A percentile compares a stretch with the other conserved stretches of the same genome.
phyloP scores from a whole-genome alignment of 2,888 invertebrate species.

The Theretra japonica region DNA sequence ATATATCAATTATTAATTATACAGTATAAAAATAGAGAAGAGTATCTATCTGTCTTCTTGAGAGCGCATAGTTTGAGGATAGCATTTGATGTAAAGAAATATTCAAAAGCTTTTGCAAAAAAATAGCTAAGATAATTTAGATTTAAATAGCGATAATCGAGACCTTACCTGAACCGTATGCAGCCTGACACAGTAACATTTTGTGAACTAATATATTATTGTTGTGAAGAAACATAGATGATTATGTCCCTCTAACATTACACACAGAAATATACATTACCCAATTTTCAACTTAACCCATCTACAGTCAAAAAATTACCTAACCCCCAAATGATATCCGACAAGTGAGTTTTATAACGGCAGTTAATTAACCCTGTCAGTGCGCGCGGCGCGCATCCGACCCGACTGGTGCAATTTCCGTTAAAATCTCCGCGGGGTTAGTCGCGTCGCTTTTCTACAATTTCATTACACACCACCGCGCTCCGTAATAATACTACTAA shows the following conservation, averaged over 20 bases:
- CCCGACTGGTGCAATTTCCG: conserved; percentile 48
- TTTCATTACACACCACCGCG: not conserved
- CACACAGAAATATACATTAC: not conserved
- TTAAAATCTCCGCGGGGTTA: conserved; percentile 43
- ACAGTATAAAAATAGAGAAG: no score
- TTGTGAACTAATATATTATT: no score
- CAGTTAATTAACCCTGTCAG: conserved; percentile 49
- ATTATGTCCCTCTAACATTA: no score
- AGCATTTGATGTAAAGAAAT: no score
- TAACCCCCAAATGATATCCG: conserved; percentile 31
- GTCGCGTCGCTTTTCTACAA: conserved; percentile 29
- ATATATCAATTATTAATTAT: not conserved
- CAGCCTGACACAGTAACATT: no score
- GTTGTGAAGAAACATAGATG: no score
- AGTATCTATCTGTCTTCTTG: no score
- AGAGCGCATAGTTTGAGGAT: no score
- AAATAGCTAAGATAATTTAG: no score
- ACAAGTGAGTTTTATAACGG: conserved; percentile 29
- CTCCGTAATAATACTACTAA: not conserved
- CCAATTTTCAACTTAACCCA: not conserved
- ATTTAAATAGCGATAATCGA: no score
- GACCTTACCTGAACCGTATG: no score
- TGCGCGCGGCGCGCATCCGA: conserved; percentile 40
- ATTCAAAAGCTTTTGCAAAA: no score
- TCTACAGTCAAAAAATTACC: not conserved